A percentile compares a stretch with the other conserved stretches of the same genome.
phyloP scores from a whole-genome alignment of 2,797 vertebrate species.

The Chiloscyllium punctatum region DNA sequence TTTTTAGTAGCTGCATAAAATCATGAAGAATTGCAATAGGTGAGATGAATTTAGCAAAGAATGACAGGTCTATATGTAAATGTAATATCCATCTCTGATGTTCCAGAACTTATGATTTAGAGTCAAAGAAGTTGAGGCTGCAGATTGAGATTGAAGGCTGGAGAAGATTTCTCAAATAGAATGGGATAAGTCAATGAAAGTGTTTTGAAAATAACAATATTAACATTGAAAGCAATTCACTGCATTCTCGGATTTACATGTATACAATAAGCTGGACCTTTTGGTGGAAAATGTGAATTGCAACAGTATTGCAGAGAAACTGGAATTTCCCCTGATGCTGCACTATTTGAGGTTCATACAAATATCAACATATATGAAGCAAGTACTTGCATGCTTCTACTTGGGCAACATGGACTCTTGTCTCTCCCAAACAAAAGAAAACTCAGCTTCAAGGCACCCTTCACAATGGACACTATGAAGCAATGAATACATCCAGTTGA shows the following conservation, averaged over 20 bases:
- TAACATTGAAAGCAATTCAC: neutral
- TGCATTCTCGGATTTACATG: neutral
- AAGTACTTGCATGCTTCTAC: no score
- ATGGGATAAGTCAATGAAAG: neutral
- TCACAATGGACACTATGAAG: neutral
- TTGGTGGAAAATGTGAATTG: conserved; percentile 8
- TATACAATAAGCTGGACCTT: neutral
- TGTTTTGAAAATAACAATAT: neutral
- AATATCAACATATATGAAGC: neutral
- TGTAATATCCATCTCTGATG: neutral
- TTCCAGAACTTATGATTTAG: neutral
- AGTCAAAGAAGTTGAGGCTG: neutral
- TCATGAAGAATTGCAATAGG: neutral
- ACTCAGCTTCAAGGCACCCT: neutral
- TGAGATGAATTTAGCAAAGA: neutral
- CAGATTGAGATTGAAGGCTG: neutral
- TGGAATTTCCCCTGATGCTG: neutral
- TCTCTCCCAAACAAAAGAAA: neutral
- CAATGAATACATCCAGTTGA: neutral
- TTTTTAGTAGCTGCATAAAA: neutral
- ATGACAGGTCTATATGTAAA: neutral
- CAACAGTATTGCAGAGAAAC: neutral
- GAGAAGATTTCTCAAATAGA: neutral
- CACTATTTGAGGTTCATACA: neutral
- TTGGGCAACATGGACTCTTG: neutral